Conservation (phyloP, 2,113 vertebrate genomes). For the Eleginops maclovinus region DNA sequence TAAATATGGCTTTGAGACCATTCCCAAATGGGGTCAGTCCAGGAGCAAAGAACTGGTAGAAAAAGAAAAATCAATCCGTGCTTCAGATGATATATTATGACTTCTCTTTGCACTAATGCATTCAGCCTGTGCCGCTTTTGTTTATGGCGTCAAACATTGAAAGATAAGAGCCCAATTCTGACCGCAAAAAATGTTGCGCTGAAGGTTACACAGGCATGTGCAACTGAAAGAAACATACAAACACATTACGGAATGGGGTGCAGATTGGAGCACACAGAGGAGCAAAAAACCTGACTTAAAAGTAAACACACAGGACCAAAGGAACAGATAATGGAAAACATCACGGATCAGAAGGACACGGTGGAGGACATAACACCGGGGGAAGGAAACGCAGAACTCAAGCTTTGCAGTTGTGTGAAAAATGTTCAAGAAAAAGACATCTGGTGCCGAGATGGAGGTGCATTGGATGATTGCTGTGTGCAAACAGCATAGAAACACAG, state of each 20-base stretch:
- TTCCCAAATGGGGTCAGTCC: slow-evolving; percentile 51
- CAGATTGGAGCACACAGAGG: neutral
- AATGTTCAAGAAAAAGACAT: slow-evolving; percentile 52
- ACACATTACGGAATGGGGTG: neutral
- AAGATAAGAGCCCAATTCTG: slow-evolving; percentile 29
- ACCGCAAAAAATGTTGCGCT: slow-evolving; percentile 11
- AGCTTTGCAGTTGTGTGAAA: slow-evolving; percentile 29
- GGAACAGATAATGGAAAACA: slow-evolving; percentile 19
- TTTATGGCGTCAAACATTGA: slow-evolving; percentile 23
- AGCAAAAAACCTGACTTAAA: neutral
- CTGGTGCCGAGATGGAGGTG: slow-evolving; percentile 53
- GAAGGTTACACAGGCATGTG: neutral
- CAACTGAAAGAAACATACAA: neutral
- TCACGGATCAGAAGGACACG: slow-evolving; percentile 23
- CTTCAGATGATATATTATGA: slow-evolving; percentile 46
- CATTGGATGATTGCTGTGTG: slow-evolving; percentile 9
- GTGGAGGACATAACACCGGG: neutral
- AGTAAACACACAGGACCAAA: neutral
- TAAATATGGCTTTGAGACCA: slow-evolving; percentile 45
- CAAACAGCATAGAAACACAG: neutral
- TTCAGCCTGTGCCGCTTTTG: slow-evolving; percentile 13
- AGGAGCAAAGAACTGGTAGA: slow-evolving; percentile 17
- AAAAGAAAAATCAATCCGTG: slow-evolving; percentile 4
- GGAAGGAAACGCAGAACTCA: slow-evolving; percentile 34
- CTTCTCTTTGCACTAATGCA: slow-evolving; percentile 21